Evolutionary conservation across 2,888 invertebrate species (phyloP).

Genomic region (Blera fallax): DNA sequence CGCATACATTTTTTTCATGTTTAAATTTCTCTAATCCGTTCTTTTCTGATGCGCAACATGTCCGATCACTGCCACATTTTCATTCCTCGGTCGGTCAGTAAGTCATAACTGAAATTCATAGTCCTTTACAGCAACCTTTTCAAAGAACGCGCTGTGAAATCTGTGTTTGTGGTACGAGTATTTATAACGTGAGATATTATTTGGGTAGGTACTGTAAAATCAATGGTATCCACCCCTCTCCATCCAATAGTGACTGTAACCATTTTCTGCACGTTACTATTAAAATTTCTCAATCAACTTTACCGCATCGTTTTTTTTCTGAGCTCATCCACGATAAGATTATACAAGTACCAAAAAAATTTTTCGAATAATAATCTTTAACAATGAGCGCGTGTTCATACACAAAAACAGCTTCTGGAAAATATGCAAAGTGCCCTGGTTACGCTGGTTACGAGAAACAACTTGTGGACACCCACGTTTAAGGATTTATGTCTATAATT

Average conservation of each 20-base stretch:
- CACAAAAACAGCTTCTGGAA: background rate
- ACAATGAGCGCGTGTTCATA: background rate
- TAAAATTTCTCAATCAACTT: background rate
- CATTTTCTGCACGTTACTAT: background rate
- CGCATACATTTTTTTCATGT: no score
- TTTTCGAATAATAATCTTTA: background rate
- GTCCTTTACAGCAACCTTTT: no score
- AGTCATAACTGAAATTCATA: no score
- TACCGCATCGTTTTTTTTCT: background rate
- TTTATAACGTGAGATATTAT: no score
- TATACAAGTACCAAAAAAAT: background rate
- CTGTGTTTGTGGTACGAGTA: no score
- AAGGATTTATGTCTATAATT: background rate
- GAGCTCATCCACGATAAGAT: background rate
- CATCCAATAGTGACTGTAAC: background rate
- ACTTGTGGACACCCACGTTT: background rate
- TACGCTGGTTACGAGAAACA: background rate
- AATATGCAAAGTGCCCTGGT: background rate
- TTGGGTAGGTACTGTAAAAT: no score
- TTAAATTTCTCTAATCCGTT: no score
- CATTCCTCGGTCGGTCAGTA: no score
- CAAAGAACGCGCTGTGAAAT: no score
- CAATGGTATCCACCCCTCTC: background rate
- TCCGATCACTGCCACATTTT: no score
- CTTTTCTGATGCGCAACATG: no score